A percentile compares a stretch with the other conserved stretches of the same genome.
Evolutionary conservation across 2,888 invertebrate species (phyloP).

Genomic region (Amiota mariae): DNA sequence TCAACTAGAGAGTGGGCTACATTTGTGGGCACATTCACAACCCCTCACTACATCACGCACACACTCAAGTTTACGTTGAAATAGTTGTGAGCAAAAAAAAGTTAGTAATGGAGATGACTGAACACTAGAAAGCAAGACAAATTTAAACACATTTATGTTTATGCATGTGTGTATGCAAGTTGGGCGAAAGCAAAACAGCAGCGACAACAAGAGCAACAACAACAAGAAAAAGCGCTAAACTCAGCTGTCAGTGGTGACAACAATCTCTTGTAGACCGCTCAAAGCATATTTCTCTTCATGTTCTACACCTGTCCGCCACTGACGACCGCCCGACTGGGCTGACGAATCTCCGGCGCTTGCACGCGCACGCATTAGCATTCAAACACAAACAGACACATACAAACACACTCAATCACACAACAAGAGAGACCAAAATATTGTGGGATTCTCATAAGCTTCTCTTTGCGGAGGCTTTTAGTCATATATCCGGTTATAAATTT

Average conservation of each 20-base stretch:
- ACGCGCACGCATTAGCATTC: slow-evolving; percentile 17
- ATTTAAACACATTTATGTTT: slow-evolving; percentile 18
- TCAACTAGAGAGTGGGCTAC: no score
- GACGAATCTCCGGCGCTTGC: slow-evolving; percentile 21
- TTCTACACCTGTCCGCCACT: slow-evolving; percentile 4
- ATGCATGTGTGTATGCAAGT: neutral
- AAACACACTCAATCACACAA: slow-evolving; percentile 28
- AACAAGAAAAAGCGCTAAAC: slow-evolving; percentile 1
- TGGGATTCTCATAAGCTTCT: slow-evolving; percentile 45
- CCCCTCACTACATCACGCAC: no score
- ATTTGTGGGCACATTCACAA: no score
- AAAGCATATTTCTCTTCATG: neutral
- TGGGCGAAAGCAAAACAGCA: neutral
- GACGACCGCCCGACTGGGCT: slow-evolving; percentile 38
- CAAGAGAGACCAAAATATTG: slow-evolving; percentile 1
- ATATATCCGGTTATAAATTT: slow-evolving; percentile 64
- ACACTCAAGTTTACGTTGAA: no score
- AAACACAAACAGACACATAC: neutral
- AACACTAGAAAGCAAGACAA: no score
- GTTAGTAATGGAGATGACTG: no score
- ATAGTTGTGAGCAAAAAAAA: no score
- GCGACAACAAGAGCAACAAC: no score
- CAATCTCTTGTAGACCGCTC: no score
- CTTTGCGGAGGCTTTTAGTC: slow-evolving; percentile 44
- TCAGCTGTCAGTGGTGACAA: neutral